Conservation (phyloP, 2,797 vertebrate genomes). For the Chelon auratus region DNA sequence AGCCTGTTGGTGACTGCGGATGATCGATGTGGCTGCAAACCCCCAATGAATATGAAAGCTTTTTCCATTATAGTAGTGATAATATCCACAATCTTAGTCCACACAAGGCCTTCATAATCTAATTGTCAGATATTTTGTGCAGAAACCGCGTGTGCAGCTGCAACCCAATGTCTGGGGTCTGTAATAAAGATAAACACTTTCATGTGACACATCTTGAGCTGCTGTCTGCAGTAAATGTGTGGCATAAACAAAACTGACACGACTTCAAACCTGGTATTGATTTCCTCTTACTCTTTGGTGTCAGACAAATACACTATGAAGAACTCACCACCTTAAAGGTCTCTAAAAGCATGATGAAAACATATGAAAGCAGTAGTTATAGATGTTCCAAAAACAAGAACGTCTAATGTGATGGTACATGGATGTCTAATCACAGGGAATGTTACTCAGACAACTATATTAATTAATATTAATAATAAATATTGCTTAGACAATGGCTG, state of each 20-base stretch:
- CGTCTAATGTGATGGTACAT: neutral
- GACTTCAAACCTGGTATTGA: constrained; percentile 2
- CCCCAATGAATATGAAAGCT: constrained; percentile 75
- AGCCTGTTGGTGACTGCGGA: constrained; percentile 80
- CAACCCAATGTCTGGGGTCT: neutral
- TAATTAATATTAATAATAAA: too few relatives aligned
- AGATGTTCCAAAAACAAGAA: neutral
- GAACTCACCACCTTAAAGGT: neutral
- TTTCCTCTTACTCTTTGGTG: constrained; percentile 17
- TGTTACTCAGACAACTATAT: neutral
- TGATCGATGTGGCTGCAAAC: constrained; percentile 87
- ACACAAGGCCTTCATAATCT: neutral
- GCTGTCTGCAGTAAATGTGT: neutral
- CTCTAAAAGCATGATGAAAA: neutral
- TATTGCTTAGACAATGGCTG: too few relatives aligned
- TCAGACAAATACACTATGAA: constrained; percentile 2
- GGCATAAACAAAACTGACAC: constrained; percentile 18
- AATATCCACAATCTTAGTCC: constrained; percentile 9
- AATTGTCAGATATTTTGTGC: constrained; percentile 2
- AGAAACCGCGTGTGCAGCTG: neutral
- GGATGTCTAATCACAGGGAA: neutral
- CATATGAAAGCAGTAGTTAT: neutral
- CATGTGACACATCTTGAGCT: neutral
- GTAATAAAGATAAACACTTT: neutral
- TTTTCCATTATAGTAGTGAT: constrained; percentile 27